These are phyloP conservation scores for Isoperla grammatica DNA, from an alignment of 2,888 invertebrate genomes.

Conservation along the genomic window DNA sequence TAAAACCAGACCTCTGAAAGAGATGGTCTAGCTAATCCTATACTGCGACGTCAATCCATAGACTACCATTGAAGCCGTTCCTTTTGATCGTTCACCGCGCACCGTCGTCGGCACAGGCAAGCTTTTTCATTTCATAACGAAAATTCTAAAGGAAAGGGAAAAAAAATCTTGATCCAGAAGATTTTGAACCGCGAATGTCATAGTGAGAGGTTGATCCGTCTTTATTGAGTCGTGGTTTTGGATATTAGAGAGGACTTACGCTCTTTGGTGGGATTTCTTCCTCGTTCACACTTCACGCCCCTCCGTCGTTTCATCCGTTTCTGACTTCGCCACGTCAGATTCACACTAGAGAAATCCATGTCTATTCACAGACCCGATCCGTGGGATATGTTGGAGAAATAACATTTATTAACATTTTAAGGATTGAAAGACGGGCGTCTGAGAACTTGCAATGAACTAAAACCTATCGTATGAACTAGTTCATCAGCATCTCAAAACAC, in stretches of 20 bases:
- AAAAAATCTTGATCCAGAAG: conserved; percentile 7
- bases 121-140: conserved; percentile 13
- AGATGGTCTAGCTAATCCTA: no score
- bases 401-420: not conserved
- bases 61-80: no score
- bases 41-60: no score
- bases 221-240: conserved; percentile 14
- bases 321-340: conserved; percentile 7
- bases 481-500: no score
- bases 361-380: conserved; percentile 6
- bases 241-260: conserved; percentile 16
- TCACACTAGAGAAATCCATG: not conserved
- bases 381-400: not conserved
- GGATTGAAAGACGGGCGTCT: not conserved
- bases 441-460: no score
- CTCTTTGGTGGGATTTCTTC: conserved; percentile 9
- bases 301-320: not conserved
- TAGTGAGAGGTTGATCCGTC: conserved; percentile 12
- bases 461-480: no score
- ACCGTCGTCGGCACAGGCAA: not conserved
- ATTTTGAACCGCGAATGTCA: conserved; percentile 1
- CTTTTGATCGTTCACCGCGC: no score
- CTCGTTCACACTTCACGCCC: conserved; percentile 6
- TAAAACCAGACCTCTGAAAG: no score
- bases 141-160: conserved; percentile 3